A percentile compares a stretch with the other conserved stretches of the same genome.
Conservation (phyloP, 2,797 vertebrate species). For the Girardinus metallicus region DNA sequence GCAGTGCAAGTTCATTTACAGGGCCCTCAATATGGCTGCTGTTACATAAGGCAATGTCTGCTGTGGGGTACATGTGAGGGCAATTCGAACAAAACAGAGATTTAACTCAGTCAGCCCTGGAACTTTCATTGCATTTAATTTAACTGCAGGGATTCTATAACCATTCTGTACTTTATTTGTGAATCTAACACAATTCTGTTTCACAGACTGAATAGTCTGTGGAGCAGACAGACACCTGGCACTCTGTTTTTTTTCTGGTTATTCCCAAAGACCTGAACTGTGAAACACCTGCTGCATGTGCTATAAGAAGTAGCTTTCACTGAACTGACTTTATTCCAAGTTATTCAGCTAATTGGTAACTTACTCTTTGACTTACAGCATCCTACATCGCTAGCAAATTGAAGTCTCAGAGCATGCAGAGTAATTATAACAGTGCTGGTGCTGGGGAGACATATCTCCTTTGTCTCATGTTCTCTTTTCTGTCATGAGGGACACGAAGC, state of each 20-base stretch:
- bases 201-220: background rate
- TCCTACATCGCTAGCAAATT: constrained; percentile 17
- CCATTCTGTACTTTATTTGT: background rate
- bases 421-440: constrained; percentile 55
- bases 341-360: constrained; percentile 37
- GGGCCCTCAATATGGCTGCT: background rate
- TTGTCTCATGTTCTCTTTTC: constrained; percentile 11
- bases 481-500: constrained; percentile 34
- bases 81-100: background rate
- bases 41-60: background rate
- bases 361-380: constrained; percentile 12
- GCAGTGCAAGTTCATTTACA: background rate
- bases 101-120: background rate
- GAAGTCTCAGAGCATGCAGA: constrained; percentile 25
- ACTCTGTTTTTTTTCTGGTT: too few relatives aligned
- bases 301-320: background rate
- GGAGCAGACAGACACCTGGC: background rate
- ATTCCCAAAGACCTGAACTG: background rate
- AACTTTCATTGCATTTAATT: background rate
- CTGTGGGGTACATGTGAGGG: background rate
- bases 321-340: constrained; percentile 15
- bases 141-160: background rate
- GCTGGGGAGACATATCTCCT: constrained; percentile 46
- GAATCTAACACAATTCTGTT: background rate
- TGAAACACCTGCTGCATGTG: background rate